Base-by-base conservation (phyloP, 1,140 invertebrate species). In the Leucophenga varia region DNA sequence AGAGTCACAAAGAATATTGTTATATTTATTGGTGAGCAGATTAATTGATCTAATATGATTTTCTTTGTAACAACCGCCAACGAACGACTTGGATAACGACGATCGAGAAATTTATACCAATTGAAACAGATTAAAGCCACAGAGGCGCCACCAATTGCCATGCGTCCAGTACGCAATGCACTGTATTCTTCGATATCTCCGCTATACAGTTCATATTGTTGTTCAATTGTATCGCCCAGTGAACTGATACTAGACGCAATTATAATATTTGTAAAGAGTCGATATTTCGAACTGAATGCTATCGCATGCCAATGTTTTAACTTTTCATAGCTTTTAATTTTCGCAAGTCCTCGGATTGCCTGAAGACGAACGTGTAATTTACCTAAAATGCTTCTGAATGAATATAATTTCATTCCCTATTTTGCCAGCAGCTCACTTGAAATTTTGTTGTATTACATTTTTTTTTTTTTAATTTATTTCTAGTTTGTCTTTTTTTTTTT, bases 21-120 rank as follows among this genome's bases (percentile, higher is more conserved):
- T 44, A 95, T 90, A 63, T 86, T 86, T 10, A 95, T 71, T 2
- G 93, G 93, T 10, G 91, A 94, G 68, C 90, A 91, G 52, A 96
- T 76, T 25, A 93, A 55, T 77, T 97, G 93, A 77, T 97, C 94
- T 16, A 92, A 72, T 8, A 93, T 28, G 21, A 96, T 85, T 78
- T 97, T 97, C 71, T 91, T 92, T 3, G 84, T 49, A 9, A 95
- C 87, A 55, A 84, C 82, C 34, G 77, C 76, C 22, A 89, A 64
- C 3, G 82, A 82, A 60, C 84, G 80, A 0, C 86, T 86, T 1
- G 82, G 82, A 2, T 88, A 53, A 35, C 69, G 72, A 35, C 75
- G 70, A 59, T 93, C 91, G 32, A 93, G 72, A 45, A 82, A 79
- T 39, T 80, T 78, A 63, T 93, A 93, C 90, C 92, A 92, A 71